A percentile compares a stretch with the other conserved stretches of the same genome.
These are phyloP conservation scores for Teleiodes luculella DNA, from an alignment of 2,888 invertebrate genomes.

Conservation along the genomic window DNA sequence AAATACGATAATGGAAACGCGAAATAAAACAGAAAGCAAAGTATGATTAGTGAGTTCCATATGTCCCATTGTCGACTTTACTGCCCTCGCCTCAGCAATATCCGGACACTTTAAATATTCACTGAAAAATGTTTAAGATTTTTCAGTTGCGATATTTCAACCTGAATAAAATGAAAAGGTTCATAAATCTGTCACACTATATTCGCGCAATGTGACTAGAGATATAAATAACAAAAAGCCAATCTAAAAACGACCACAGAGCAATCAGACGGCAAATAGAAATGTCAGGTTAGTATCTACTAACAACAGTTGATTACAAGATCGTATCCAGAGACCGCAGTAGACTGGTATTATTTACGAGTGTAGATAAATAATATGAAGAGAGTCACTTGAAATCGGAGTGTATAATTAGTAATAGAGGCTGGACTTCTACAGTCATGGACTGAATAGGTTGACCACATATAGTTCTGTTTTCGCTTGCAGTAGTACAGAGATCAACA, in stretches of 20 bases:
- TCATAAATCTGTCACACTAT: slow-evolving; percentile 10
- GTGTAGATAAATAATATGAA: neutral
- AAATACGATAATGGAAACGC: slow-evolving; percentile 78
- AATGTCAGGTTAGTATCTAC: slow-evolving; percentile 4
- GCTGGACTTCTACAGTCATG: no score
- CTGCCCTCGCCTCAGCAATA: slow-evolving; percentile 33
- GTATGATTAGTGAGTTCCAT: slow-evolving; percentile 76
- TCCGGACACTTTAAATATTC: slow-evolving; percentile 18
- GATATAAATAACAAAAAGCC: slow-evolving; percentile 9
- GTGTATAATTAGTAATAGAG: slow-evolving; percentile 7
- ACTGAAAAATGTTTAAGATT: slow-evolving; percentile 14
- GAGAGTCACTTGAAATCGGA: neutral
- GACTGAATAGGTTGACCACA: no score
- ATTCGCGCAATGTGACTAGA: slow-evolving; percentile 2
- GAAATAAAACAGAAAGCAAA: slow-evolving; percentile 79
- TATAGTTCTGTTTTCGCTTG: no score
- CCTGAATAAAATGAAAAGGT: slow-evolving; percentile 10
- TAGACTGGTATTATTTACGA: neutral
- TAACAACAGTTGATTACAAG: neutral
- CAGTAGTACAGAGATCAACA: no score
- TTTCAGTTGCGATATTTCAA: slow-evolving; percentile 5
- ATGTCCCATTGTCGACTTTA: slow-evolving; percentile 71
- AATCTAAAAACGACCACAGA: slow-evolving; percentile 6
- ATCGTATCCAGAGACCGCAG: neutral
- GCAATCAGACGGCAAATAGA: slow-evolving; percentile 7